phyloP scores from a whole-genome alignment of 1,140 invertebrate species.

The Parapsyche elsis region DNA sequence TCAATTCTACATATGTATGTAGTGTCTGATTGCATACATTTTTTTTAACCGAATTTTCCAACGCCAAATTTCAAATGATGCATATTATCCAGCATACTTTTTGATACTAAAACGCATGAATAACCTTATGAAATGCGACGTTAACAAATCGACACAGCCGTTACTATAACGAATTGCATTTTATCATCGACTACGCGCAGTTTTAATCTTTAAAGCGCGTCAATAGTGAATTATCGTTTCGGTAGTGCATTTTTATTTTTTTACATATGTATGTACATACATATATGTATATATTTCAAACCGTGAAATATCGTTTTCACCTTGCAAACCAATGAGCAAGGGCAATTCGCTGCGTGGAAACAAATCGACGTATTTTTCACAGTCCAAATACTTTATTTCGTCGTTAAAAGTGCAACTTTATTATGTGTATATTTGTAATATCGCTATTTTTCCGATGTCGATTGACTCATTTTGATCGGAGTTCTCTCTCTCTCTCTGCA shows the following conservation, averaged over 20 bases:
- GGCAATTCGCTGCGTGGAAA: background rate
- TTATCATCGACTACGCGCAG: background rate
- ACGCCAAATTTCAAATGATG: too few species aligned
- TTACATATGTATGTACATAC: too few species aligned
- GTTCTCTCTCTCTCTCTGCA: background rate
- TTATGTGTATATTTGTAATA: too few species aligned
- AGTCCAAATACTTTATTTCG: too few species aligned
- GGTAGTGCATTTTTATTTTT: background rate
- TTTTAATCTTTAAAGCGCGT: background rate
- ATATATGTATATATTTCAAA: background rate
- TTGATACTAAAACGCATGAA: background rate
- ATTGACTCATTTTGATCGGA: background rate
- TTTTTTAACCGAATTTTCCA: too few species aligned
- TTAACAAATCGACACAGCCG: background rate
- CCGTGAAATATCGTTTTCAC: background rate
- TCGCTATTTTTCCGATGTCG: too few species aligned
- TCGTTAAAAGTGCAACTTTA: too few species aligned
- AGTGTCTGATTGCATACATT: too few species aligned
- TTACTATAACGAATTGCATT: background rate
- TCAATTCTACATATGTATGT: too few species aligned
- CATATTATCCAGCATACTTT: too few species aligned
- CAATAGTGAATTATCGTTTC: slow-evolving; percentile 1
- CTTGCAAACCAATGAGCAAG: background rate
- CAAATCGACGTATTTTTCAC: slow-evolving; percentile 4
- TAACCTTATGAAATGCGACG: background rate